Percentiles rank a stretch among this genome's conserved stretches.
These are phyloP conservation scores for Malacosoma neustria DNA, from an alignment of 2,888 invertebrate species.

Conservation along the genomic window DNA sequence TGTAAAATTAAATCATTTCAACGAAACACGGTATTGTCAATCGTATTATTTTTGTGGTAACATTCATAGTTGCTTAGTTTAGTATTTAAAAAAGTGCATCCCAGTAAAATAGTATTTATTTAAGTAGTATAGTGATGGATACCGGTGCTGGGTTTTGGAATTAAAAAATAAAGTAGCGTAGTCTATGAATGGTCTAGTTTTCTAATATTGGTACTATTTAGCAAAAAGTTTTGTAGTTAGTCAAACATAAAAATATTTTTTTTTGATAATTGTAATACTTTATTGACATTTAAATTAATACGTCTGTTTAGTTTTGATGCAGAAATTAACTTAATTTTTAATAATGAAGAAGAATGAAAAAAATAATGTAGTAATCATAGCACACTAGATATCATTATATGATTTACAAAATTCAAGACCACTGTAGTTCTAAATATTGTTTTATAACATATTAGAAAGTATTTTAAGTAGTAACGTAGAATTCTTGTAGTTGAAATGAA, in stretches of 20 bases:
- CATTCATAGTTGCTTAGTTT: slow-evolving; percentile 20
- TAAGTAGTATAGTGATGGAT: slow-evolving; percentile 51
- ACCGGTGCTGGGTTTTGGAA: slow-evolving; percentile 57
- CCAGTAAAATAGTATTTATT: slow-evolving; percentile 44
- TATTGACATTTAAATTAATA: too few relatives aligned
- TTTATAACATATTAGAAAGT: too few relatives aligned
- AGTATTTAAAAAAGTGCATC: slow-evolving; percentile 59
- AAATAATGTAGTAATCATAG: too few relatives aligned
- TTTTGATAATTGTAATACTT: too few relatives aligned
- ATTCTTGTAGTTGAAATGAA: slow-evolving; percentile 19
- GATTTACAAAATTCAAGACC: too few relatives aligned
- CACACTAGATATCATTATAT: too few relatives aligned
- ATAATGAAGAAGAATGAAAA: too few relatives aligned
- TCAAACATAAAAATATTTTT: too few relatives aligned
- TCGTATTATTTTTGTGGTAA: slow-evolving; percentile 39
- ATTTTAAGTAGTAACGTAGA: slow-evolving; percentile 16
- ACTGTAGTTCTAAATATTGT: too few relatives aligned
- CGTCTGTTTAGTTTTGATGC: too few relatives aligned
- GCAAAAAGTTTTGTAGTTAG: too few relatives aligned
- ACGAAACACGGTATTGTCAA: slow-evolving; percentile 43
- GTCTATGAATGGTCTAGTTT: slow-evolving; percentile 12
- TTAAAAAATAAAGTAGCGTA: slow-evolving; percentile 12
- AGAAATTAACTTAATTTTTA: too few relatives aligned
- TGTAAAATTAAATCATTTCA: neutral
- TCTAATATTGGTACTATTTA: slow-evolving; percentile 8